phyloP scores from a whole-genome alignment of 2,888 invertebrate genomes.

The Xestia ashworthii region DNA sequence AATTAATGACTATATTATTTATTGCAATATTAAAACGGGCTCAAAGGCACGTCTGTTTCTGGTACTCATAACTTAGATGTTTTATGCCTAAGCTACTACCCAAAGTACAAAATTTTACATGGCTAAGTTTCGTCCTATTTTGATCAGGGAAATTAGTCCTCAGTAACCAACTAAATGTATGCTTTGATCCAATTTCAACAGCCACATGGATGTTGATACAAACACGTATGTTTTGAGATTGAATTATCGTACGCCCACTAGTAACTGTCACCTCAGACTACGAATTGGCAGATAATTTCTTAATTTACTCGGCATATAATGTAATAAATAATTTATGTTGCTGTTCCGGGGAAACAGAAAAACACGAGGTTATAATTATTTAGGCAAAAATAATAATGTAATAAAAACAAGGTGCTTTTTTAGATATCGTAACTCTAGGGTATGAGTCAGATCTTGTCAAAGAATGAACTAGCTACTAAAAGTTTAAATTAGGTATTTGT shows the following conservation, averaged over 20 bases:
- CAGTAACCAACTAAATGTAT: background rate
- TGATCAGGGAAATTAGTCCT: background rate
- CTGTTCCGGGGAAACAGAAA: too few species aligned
- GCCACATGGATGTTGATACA: background rate
- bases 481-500: too few species aligned
- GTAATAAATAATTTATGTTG: background rate
- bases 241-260: conserved; percentile 19
- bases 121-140: background rate
- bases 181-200: too few species aligned
- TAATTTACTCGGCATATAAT: background rate
- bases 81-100: background rate
- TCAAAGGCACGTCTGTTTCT: too few species aligned
- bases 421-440: too few species aligned
- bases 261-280: conserved; percentile 1
- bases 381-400: too few species aligned
- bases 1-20: too few species aligned
- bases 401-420: too few species aligned
- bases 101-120: background rate
- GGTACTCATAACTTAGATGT: background rate
- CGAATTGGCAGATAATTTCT: background rate
- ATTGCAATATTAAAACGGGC: too few species aligned
- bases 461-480: too few species aligned
- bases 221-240: background rate
- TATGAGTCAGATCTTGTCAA: too few species aligned
- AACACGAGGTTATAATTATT: background rate